A percentile compares a stretch with the other conserved stretches of the same genome.
Evolutionary conservation across 2,797 vertebrate species (phyloP).

Genomic region (Poecile montanus): DNA sequence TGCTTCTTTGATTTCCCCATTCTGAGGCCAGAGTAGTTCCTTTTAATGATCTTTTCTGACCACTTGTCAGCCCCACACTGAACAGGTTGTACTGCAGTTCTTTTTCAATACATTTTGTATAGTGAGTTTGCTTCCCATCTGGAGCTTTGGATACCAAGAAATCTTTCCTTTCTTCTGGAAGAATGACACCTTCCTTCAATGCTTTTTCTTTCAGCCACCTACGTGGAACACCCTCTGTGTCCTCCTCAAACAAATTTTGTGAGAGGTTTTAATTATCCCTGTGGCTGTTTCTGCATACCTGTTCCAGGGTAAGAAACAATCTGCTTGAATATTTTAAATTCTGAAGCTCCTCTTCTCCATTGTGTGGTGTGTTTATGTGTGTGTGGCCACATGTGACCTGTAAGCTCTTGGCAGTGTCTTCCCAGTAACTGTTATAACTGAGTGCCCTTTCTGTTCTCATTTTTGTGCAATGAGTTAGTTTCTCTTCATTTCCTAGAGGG

Average conservation of each 20-base stretch:
- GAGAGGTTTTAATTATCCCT: slow-evolving; percentile 91
- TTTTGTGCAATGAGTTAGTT: neutral
- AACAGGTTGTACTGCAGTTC: neutral
- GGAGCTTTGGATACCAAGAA: neutral
- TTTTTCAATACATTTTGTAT: neutral
- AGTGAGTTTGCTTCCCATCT: neutral
- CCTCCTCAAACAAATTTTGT: slow-evolving; percentile 85
- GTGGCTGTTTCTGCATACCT: slow-evolving; percentile 91
- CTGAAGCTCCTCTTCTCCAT: neutral
- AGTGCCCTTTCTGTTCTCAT: neutral
- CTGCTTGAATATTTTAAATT: neutral
- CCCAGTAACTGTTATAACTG: neutral
- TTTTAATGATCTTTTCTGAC: neutral
- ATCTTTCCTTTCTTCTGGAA: neutral
- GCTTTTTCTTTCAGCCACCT: slow-evolving; percentile 78
- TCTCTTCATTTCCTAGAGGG: neutral
- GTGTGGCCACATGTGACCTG: neutral
- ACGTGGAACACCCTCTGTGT: slow-evolving; percentile 83
- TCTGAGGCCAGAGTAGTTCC: neutral
- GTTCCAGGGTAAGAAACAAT: slow-evolving; percentile 84
- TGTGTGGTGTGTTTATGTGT: neutral
- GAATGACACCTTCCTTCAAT: neutral
- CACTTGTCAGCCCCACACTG: neutral
- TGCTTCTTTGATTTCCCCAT: neutral
- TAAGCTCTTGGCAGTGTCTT: neutral